Evolutionary conservation across 2,113 vertebrate genomes (phyloP).

Genomic region (Prolemur simus): DNA sequence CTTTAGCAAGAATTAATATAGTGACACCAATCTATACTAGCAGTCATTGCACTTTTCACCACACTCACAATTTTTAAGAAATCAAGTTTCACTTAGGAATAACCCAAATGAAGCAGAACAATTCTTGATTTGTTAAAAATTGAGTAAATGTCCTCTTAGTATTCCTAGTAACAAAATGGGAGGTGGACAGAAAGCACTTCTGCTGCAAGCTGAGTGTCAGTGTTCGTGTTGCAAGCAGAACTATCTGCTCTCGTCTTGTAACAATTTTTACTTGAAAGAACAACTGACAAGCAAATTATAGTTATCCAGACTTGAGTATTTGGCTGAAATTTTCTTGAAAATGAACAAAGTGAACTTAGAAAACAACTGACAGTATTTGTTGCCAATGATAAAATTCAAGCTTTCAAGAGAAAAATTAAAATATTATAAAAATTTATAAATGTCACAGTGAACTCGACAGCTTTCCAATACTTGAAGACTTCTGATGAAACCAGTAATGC

Average conservation of each 20-base stretch:
- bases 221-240: background rate
- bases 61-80: background rate
- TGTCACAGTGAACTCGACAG: background rate
- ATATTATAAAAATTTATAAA: constrained; percentile 20
- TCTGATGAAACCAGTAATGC: background rate
- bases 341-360: constrained; percentile 11
- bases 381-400: background rate
- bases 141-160: background rate
- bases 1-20: background rate
- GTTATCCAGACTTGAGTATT: background rate
- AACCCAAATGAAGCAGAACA: background rate
- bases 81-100: background rate
- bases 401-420: background rate
- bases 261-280: background rate
- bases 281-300: background rate
- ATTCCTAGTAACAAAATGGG: background rate
- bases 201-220: background rate
- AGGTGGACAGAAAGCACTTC: background rate
- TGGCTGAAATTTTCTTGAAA: constrained; percentile 8
- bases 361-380: constrained; percentile 27
- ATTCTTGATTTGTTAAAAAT: background rate
- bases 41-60: background rate
- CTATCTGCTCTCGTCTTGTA: background rate
- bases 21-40: background rate
- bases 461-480: background rate